A percentile compares a stretch with the other conserved stretches of the same genome.
phyloP scores from a whole-genome alignment of 2,888 invertebrate genomes.

The Steinernema hermaphroditum region DNA sequence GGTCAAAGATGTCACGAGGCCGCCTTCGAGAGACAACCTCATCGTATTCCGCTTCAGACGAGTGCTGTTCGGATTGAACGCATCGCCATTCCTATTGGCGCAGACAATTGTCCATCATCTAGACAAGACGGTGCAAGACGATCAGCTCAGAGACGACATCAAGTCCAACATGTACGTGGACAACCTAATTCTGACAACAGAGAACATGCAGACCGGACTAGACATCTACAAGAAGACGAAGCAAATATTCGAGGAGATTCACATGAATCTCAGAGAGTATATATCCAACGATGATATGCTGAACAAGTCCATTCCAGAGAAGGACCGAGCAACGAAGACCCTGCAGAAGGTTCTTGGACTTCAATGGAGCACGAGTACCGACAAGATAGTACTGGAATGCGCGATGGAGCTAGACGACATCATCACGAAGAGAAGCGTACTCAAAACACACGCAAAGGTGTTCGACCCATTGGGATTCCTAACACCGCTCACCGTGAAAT shows the following conservation, averaged over 20 bases:
- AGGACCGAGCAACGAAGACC: neutral
- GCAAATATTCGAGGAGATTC: neutral
- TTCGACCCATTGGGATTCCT: constrained; percentile 39
- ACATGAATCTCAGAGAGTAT: constrained; percentile 32
- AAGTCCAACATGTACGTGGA: constrained; percentile 43
- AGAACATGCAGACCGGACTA: constrained; percentile 11
- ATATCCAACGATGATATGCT: constrained; percentile 4
- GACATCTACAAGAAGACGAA: constrained; percentile 2
- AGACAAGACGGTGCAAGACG: neutral
- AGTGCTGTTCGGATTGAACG: constrained; percentile 43
- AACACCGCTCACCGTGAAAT: constrained; percentile 11
- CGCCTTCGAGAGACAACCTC: constrained; percentile 32
- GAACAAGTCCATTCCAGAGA: neutral
- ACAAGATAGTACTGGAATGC: neutral
- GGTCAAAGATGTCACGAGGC: constrained; percentile 31
- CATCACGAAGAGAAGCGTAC: constrained; percentile 33
- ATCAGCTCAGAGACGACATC: constrained; percentile 21
- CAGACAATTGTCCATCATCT: constrained; percentile 36
- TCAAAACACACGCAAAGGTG: constrained; percentile 20
- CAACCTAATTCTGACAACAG: constrained; percentile 41
- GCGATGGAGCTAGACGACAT: neutral
- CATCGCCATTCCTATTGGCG: constrained; percentile 38
- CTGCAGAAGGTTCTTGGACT: constrained; percentile 32
- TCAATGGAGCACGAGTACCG: constrained; percentile 20
- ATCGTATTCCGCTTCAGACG: constrained; percentile 33